These are phyloP conservation scores for Aurelia aurita DNA, from an alignment of 30 jellyfish, hydroid and myxozoan genomes.

Conservation along the genomic window DNA sequence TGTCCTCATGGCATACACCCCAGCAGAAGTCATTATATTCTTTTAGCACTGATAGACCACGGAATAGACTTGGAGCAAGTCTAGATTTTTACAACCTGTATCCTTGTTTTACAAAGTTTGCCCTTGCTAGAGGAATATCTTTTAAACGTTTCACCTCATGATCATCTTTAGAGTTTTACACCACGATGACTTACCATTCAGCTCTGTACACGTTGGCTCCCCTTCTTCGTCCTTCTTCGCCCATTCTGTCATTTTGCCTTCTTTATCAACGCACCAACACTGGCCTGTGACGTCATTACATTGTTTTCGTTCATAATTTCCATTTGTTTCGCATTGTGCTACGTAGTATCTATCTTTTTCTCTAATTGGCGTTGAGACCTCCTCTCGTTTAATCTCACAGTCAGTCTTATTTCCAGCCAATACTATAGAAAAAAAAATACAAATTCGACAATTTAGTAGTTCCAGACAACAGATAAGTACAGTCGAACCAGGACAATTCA, in stretches of 20 bases:
- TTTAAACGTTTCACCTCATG: too few relatives aligned
- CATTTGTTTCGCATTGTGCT: constrained; percentile 46
- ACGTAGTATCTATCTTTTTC: background rate
- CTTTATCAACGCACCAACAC: constrained; percentile 71
- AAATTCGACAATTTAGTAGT: too few relatives aligned
- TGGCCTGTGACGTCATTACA: constrained; percentile 30
- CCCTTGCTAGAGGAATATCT: too few relatives aligned
- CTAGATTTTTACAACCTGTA: too few relatives aligned
- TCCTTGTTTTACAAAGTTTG: too few relatives aligned
- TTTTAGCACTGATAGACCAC: too few relatives aligned
- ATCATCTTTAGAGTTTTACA: too few relatives aligned
- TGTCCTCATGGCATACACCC: too few relatives aligned
- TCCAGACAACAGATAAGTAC: too few relatives aligned
- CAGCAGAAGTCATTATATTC: too few relatives aligned
- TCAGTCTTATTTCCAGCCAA: constrained; percentile 52
- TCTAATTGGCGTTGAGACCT: background rate
- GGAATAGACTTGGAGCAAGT: too few relatives aligned
- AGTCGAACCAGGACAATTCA: too few relatives aligned
- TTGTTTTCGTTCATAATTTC: constrained; percentile 43
- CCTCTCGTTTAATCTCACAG: constrained; percentile 34
- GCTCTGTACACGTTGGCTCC: background rate
- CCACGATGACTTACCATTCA: constrained; percentile 9
- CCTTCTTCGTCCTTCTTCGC: constrained; percentile 24
- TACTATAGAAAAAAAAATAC: background rate
- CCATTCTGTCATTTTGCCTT: constrained; percentile 66